phyloP scores from a whole-genome alignment of 1,140 invertebrate genomes.

The Drosophila lacertosa region DNA sequence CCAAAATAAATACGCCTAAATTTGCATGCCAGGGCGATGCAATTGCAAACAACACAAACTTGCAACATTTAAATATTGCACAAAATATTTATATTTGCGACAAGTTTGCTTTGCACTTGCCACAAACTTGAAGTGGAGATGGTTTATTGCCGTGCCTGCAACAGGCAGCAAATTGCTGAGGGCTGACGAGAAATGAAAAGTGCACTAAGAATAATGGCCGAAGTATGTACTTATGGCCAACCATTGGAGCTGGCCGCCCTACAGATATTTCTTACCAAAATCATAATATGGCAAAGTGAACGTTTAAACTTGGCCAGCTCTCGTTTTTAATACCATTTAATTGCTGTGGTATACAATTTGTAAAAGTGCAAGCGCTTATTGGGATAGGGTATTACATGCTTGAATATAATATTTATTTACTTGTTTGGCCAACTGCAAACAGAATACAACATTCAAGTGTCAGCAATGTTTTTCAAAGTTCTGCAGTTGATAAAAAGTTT shows the following conservation, averaged over 20 bases:
- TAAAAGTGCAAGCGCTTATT: not conserved
- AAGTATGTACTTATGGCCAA: too few species aligned
- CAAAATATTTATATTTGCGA: conserved; percentile 19
- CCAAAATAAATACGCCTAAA: conserved; percentile 6
- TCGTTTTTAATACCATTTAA: too few species aligned
- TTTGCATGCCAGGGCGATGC: not conserved
- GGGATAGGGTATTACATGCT: not conserved
- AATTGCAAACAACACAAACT: not conserved
- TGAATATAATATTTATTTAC: not conserved
- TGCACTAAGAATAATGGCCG: too few species aligned
- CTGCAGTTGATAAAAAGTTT: conserved; percentile 54
- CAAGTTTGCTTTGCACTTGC: conserved; percentile 6
- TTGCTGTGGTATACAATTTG: not conserved
- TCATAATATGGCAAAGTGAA: too few species aligned
- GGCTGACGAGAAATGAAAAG: not conserved
- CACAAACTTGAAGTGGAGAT: not conserved
- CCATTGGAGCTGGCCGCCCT: too few species aligned
- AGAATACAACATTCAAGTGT: conserved; percentile 51
- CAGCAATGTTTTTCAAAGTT: conserved; percentile 40
- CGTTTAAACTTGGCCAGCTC: too few species aligned
- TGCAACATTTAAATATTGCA: conserved; percentile 39
- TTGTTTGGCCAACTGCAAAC: conserved; percentile 15
- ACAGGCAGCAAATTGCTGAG: not conserved
- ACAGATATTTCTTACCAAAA: too few species aligned
- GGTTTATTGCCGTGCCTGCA: conserved; percentile 7